These are phyloP conservation scores for Ochropleura plecta DNA, from an alignment of 2,888 invertebrate species.

Conservation along the genomic window DNA sequence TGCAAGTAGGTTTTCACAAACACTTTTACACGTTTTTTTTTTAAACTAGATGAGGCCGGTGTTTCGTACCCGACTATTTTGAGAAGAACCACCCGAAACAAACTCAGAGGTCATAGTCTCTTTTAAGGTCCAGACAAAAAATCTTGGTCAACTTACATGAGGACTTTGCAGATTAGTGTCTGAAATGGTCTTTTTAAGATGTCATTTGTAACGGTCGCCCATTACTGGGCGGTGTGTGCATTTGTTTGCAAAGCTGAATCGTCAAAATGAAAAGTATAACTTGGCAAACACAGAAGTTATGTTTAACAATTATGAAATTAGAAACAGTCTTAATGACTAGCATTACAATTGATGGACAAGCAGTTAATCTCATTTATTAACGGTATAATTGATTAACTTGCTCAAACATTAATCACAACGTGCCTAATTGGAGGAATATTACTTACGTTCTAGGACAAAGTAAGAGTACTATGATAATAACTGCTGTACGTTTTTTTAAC, in stretches of 20 bases:
- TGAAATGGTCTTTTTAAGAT: too few relatives aligned
- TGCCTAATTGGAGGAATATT: neutral
- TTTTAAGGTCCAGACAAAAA: too few relatives aligned
- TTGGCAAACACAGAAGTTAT: conserved; percentile 10
- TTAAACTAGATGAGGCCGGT: too few relatives aligned
- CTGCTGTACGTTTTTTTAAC: neutral
- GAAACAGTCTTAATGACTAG: conserved; percentile 17
- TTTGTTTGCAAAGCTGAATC: neutral
- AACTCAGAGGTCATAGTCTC: too few relatives aligned
- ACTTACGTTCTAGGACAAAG: neutral
- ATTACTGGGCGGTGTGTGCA: too few relatives aligned
- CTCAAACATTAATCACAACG: conserved; percentile 13
- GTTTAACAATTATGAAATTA: neutral
- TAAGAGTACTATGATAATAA: neutral
- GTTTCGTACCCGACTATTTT: too few relatives aligned
- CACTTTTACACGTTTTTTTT: too few relatives aligned
- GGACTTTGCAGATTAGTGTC: too few relatives aligned
- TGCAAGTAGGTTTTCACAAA: too few relatives aligned
- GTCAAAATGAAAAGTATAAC: neutral
- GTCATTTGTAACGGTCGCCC: too few relatives aligned
- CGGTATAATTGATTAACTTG: conserved; percentile 7
- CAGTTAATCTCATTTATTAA: conserved; percentile 42
- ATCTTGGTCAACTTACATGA: too few relatives aligned
- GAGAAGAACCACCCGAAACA: too few relatives aligned
- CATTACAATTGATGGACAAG: conserved; percentile 7